phyloP scores from a whole-genome alignment of 92 coral and sea anemone species.

The Heliopora coerulea region DNA sequence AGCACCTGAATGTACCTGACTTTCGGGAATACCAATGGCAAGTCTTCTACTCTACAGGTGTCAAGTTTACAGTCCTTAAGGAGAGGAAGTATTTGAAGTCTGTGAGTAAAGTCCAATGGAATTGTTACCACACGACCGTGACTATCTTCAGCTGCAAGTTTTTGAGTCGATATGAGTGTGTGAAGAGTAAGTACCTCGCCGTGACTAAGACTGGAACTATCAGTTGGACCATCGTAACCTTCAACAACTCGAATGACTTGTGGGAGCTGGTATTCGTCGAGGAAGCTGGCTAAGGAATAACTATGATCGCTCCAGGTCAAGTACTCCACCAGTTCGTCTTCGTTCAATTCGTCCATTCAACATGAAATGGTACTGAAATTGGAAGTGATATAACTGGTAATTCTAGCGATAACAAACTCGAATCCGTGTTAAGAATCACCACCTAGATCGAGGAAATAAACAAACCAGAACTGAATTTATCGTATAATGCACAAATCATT shows the following conservation, averaged over 20 bases:
- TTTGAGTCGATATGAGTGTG: conserved; percentile 4
- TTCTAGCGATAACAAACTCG: too few species aligned
- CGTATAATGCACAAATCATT: too few species aligned
- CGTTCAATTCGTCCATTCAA: neutral
- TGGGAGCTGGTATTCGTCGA: conserved; percentile 32
- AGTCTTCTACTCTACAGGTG: neutral
- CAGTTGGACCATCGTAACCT: conserved; percentile 35
- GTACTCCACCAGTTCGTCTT: neutral
- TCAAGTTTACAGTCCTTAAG: conserved; percentile 1
- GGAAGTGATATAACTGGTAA: too few species aligned
- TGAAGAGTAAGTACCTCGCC: conserved; percentile 47
- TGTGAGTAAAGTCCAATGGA: conserved; percentile 17
- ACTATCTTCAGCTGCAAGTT: conserved; percentile 34
- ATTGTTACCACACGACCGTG: conserved; percentile 11
- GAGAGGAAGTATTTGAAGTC: conserved; percentile 40
- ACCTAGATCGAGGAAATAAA: too few species aligned
- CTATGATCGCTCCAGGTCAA: conserved; percentile 29
- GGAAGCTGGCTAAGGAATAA: conserved; percentile 25
- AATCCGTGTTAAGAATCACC: too few species aligned
- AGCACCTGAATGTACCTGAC: conserved; percentile 19
- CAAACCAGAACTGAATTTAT: too few species aligned
- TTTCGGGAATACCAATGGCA: conserved; percentile 3
- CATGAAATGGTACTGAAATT: too few species aligned
- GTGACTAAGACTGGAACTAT: conserved; percentile 18
- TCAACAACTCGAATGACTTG: conserved; percentile 42